phyloP scores from a whole-genome alignment of 2,797 vertebrate species.

The Brachyalestes nurse region DNA sequence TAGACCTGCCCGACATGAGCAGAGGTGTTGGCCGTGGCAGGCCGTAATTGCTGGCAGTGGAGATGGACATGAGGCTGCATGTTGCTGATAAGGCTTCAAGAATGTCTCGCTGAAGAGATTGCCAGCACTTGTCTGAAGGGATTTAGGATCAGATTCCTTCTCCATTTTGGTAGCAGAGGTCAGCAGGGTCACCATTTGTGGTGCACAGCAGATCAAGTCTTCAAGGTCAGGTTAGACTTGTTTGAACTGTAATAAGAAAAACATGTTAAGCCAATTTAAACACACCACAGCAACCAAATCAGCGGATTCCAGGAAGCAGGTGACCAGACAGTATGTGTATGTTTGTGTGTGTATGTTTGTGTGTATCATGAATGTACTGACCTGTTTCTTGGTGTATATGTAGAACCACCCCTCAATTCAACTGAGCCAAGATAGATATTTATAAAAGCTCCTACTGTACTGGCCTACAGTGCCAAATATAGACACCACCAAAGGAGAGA shows the following conservation, averaged over 20 bases:
- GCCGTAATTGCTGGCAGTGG: slow-evolving; percentile 16
- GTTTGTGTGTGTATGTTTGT: slow-evolving; percentile 19
- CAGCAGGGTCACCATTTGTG: slow-evolving; percentile 22
- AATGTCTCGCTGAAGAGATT: slow-evolving; percentile 30
- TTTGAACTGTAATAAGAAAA: not conserved
- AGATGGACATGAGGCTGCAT: slow-evolving; percentile 11
- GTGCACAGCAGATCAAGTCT: slow-evolving; percentile 15
- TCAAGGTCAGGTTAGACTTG: not conserved
- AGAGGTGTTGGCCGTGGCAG: not conserved
- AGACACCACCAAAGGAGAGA: slow-evolving; percentile 42
- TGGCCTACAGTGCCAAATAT: slow-evolving; percentile 54
- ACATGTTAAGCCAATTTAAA: not conserved
- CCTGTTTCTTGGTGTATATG: not conserved
- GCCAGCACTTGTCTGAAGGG: slow-evolving; percentile 26
- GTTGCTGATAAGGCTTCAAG: slow-evolving; percentile 46
- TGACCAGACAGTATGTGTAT: not conserved
- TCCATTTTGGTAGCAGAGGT: slow-evolving; percentile 24
- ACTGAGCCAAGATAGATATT: slow-evolving; percentile 43
- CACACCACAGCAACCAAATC: not conserved
- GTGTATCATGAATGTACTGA: slow-evolving; percentile 32
- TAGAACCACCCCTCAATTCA: not conserved
- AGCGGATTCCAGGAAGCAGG: not conserved
- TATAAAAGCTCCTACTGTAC: slow-evolving; percentile 54
- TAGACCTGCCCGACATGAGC: not conserved
- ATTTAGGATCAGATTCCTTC: slow-evolving; percentile 27